These are phyloP conservation scores for Wiebesia pumilae DNA, from an alignment of 1,140 invertebrate species.

Conservation along the genomic window DNA sequence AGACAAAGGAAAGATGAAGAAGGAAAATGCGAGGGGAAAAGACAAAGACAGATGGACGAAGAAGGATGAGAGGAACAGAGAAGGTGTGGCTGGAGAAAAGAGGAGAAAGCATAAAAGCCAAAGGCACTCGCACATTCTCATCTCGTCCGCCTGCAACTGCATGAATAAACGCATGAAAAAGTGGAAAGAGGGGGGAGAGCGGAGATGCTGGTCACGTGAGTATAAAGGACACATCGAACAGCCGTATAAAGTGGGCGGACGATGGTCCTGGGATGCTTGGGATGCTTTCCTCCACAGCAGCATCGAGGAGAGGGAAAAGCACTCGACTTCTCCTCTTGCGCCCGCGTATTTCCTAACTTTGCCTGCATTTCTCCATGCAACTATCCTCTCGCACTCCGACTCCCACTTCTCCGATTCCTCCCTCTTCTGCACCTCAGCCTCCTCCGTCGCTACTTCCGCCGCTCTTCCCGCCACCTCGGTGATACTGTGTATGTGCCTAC, in stretches of 20 bases:
- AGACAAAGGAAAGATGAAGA: constrained; percentile 35
- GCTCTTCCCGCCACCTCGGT: background rate
- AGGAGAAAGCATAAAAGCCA: constrained; percentile 19
- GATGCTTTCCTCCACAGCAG: constrained; percentile 9
- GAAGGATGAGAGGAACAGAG: background rate
- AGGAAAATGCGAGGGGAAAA: constrained; percentile 26
- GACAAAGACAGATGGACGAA: background rate
- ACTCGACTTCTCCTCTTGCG: constrained; percentile 6
- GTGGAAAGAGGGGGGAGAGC: constrained; percentile 47
- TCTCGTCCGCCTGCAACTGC: constrained; percentile 27
- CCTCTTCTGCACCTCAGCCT: background rate
- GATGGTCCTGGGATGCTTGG: background rate
- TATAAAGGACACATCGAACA: constrained; percentile 25
- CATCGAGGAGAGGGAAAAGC: background rate
- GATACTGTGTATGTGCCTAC: no score
- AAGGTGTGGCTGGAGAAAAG: background rate
- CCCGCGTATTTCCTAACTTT: constrained; percentile 23
- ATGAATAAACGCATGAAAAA: constrained; percentile 28
- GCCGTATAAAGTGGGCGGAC: constrained; percentile 35
- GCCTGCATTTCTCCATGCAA: background rate
- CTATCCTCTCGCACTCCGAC: background rate
- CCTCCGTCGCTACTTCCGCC: background rate
- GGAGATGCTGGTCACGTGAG: constrained; percentile 38
- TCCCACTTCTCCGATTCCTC: constrained; percentile 5
- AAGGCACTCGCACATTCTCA: constrained; percentile 38